Evolutionary conservation across 2,888 invertebrate genomes (phyloP), one percentile per base, ranked within the genome.

Genomic region (Anthoptus insignis): DNA sequence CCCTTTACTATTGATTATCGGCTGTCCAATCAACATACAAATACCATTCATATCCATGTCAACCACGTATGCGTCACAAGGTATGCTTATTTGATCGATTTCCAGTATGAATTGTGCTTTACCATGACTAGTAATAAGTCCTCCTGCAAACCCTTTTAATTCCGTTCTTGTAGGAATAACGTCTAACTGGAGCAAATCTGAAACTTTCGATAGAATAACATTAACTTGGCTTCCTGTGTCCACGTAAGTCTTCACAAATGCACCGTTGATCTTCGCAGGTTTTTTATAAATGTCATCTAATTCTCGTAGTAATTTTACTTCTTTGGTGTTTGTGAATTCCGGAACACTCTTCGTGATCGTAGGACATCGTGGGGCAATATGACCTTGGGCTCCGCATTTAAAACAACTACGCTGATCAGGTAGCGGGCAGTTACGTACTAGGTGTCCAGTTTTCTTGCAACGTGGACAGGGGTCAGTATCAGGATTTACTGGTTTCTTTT

Each of bases 1-100:
- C 0, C 64, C 59, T 0, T 73, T 56, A 6, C 14, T 34, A 22
- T 74, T 73, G 4, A 73, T 74, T 0, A 77, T 47, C 1, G 76
- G 76, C 45, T 77, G 73, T 0, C 72, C 75, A 22, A 75, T 69
- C 6, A 77, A 27, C n/a, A 77, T n/a, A 29, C 64, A 24, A 0
- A 76, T 52, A 0, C 63, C 66, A 0, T 27, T 19, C 75, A 76
- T 73, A 1, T 68, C 57, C 9, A 69, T 37, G 32, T 72, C 53
- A 0, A 64, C 54, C 11, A 75, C 4, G 13, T 70, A 27, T 0
- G 72, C 69, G 0, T 42, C 22, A 52, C 69, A 73, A 1, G 13
- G 7, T 4, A 67, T 50, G 2, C 6, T 16, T 3, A 73, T 54
- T 7, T 45, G 57, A 32, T 73, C 73, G 4, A 74, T 59, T 54